Percentiles rank a stretch among this genome's conserved stretches.
Conservation (phyloP, 1,140 invertebrate species). For the Sycophila sp. region DNA sequence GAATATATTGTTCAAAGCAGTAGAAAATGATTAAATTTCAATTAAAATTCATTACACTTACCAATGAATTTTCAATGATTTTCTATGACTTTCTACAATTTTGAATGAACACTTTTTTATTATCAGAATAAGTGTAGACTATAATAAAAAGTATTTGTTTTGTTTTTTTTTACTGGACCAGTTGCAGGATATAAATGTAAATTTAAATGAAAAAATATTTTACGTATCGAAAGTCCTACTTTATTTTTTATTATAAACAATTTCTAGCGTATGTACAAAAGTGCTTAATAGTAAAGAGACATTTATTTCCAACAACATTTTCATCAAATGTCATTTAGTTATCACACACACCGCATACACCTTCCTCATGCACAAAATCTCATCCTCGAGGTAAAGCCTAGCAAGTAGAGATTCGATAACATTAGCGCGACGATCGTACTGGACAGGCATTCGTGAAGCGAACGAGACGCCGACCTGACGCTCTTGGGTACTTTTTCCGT, state of each 20-base stretch:
- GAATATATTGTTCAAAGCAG: too few relatives aligned
- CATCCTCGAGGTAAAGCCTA: background rate
- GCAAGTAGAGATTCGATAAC: too few relatives aligned
- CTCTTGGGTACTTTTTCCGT: conserved; percentile 16
- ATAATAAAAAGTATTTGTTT: too few relatives aligned
- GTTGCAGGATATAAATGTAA: conserved; percentile 9
- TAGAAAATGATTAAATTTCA: too few relatives aligned
- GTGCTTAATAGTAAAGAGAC: conserved; percentile 28
- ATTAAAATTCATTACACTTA: too few relatives aligned
- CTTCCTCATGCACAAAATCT: background rate
- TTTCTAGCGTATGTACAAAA: conserved; percentile 35
- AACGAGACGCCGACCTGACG: conserved; percentile 5
- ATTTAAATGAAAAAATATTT: conserved; percentile 1
- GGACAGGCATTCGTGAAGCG: background rate
- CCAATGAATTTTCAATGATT: too few relatives aligned
- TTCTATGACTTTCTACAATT: too few relatives aligned
- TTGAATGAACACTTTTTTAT: too few relatives aligned
- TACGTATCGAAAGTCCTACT: conserved; percentile 18
- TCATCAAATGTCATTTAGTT: conserved; percentile 5
- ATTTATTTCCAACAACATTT: conserved; percentile 19
- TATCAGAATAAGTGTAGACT: too few relatives aligned
- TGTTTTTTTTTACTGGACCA: too few relatives aligned
- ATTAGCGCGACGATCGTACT: too few relatives aligned
- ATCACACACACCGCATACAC: conserved; percentile 8
- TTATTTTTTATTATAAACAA: conserved; percentile 34